Conservation (phyloP, 2,797 vertebrate species). For the Semotilus atromaculatus region DNA sequence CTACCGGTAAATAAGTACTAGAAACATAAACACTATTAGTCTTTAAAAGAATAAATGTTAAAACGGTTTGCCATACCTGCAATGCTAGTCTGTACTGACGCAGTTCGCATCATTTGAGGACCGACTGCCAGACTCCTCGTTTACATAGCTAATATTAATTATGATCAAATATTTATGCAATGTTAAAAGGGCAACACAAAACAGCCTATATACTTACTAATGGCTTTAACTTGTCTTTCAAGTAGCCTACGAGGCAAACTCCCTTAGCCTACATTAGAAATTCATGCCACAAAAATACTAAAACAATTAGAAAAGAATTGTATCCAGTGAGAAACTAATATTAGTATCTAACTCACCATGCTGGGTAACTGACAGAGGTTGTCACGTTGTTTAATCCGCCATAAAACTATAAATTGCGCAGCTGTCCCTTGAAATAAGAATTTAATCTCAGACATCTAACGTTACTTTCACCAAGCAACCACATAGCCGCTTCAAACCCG, state of each 20-base stretch:
- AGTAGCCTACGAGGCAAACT: background rate
- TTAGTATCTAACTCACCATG: conserved; percentile 14
- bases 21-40: background rate
- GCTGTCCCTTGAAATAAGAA: conserved; percentile 51
- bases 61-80: conserved; percentile 50
- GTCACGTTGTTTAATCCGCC: conserved; percentile 56
- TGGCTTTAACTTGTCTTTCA: background rate
- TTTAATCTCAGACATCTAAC: background rate
- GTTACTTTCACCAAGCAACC: background rate
- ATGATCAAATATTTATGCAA: background rate
- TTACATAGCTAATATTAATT: background rate
- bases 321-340: background rate
- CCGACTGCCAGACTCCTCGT: conserved; percentile 56
- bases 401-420: conserved; percentile 66
- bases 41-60: conserved; percentile 6
- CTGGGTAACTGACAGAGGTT: conserved; percentile 19
- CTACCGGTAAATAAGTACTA: background rate
- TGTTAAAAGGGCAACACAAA: background rate
- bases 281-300: background rate
- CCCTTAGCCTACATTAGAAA: background rate
- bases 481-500: background rate
- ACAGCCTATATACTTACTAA: background rate
- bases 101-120: conserved; percentile 76
- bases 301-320: background rate
- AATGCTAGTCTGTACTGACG: conserved; percentile 75